phyloP scores from a whole-genome alignment of 2,888 invertebrate genomes.

The Eristalis pertinax region DNA sequence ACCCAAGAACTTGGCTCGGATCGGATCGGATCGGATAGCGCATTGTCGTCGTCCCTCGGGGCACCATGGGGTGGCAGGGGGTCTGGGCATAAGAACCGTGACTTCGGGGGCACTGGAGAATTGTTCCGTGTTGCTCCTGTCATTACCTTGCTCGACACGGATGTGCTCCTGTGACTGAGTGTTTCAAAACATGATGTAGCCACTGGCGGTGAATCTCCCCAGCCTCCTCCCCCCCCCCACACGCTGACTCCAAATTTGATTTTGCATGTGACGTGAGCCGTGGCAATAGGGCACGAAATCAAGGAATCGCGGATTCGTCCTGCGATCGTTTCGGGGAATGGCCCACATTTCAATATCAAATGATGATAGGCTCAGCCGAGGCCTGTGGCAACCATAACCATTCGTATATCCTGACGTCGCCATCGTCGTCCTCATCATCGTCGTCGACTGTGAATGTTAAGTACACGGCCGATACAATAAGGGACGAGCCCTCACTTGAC shows the following conservation, averaged over 20 bases:
- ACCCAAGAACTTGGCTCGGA: neutral
- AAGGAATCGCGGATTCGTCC: constrained; percentile 4
- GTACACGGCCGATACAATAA: constrained; percentile 43
- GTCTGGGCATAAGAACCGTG: constrained; percentile 62
- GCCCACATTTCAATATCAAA: constrained; percentile 64
- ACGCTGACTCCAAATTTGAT: constrained; percentile 35
- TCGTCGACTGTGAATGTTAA: constrained; percentile 44
- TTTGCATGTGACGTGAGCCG: constrained; percentile 21
- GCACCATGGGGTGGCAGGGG: constrained; percentile 37
- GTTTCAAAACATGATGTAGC: constrained; percentile 45
- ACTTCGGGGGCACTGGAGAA: constrained; percentile 62
- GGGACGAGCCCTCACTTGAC: constrained; percentile 26
- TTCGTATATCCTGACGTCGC: neutral
- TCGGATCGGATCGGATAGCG: neutral
- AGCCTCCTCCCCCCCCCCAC: neutral
- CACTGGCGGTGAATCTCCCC: constrained; percentile 23
- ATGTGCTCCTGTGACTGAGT: constrained; percentile 42
- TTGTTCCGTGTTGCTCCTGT: constrained; percentile 61
- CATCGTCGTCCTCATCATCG: neutral
- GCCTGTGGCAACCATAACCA: constrained; percentile 13
- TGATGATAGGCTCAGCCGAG: constrained; percentile 40
- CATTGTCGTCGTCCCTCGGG: neutral
- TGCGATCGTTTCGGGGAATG: constrained; percentile 47
- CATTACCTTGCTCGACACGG: constrained; percentile 38
- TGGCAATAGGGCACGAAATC: neutral